Evolutionary conservation across 2,113 vertebrate genomes (phyloP).

Genomic region (Saimiri boliviensis): DNA sequence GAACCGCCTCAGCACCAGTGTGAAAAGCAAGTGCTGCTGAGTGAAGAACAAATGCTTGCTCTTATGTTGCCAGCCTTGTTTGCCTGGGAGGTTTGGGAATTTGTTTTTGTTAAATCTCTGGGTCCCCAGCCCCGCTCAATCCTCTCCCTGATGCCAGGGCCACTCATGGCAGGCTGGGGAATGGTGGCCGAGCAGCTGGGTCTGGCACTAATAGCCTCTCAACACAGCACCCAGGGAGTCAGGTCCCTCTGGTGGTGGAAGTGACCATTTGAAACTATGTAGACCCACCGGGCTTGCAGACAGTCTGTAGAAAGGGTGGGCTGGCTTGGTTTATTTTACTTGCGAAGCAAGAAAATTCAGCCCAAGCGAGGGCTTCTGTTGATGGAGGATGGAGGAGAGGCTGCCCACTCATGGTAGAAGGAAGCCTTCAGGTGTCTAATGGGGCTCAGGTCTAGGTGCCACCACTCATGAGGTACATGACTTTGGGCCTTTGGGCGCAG

Average conservation of each 20-base stretch:
- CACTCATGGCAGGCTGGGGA: background rate
- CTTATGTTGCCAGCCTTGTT: background rate
- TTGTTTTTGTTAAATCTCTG: background rate
- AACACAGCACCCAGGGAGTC: fast-evolving
- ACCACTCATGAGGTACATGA: fast-evolving
- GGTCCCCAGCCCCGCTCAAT: background rate
- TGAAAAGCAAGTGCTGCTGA: background rate
- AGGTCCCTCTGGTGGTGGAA: background rate
- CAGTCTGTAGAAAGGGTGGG: background rate
- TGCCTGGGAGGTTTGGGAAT: background rate
- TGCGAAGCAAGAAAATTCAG: background rate
- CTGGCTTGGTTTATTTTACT: background rate
- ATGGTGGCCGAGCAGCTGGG: too few relatives aligned
- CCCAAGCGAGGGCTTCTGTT: background rate
- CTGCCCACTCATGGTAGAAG: background rate
- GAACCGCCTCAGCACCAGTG: background rate
- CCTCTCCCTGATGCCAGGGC: background rate
- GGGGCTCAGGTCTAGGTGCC: background rate
- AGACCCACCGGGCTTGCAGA: background rate
- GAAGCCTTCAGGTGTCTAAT: fast-evolving
- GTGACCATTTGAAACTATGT: background rate
- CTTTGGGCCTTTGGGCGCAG: background rate
- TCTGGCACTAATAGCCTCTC: background rate
- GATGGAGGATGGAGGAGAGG: background rate
- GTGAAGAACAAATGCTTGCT: background rate